A percentile compares a stretch with the other conserved stretches of the same genome.
These are phyloP conservation scores for Redunca redunca DNA, from an alignment of 2,113 vertebrate species.

Conservation along the genomic window DNA sequence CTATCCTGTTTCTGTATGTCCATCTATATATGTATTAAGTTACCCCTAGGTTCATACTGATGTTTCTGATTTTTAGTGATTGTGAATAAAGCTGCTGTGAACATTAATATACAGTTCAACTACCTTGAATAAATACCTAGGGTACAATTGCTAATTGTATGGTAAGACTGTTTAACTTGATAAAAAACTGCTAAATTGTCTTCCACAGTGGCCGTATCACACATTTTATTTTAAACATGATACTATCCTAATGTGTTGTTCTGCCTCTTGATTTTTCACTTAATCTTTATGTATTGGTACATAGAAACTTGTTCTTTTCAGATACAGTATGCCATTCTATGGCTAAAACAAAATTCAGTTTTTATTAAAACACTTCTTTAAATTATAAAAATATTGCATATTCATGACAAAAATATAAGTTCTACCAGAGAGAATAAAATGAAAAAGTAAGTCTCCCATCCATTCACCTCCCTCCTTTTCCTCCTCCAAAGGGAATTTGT, in stretches of 20 bases:
- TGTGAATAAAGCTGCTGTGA: not conserved
- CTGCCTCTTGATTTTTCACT: not conserved
- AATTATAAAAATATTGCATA: not conserved
- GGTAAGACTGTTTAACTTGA: not conserved
- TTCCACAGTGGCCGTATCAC: not conserved
- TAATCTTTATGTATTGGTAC: not conserved
- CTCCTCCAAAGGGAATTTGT: not conserved
- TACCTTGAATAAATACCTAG: not conserved
- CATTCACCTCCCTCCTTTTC: not conserved
- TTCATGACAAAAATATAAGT: not conserved
- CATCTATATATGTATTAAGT: not conserved
- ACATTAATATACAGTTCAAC: not conserved
- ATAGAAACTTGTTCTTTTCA: not conserved
- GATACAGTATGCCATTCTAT: not conserved
- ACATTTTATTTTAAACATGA: not conserved
- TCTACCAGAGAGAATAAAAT: not conserved
- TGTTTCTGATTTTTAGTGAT: not conserved
- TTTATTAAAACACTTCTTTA: not conserved
- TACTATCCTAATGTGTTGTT: not conserved
- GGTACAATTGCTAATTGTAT: not conserved
- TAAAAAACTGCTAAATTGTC: not conserved
- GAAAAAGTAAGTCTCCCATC: not conserved
- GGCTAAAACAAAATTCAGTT: not conserved
- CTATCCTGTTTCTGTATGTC: not conserved
- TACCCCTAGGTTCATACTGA: not conserved